phyloP scores from a whole-genome alignment of 2,888 invertebrate species.

The Brachyptera putata region DNA sequence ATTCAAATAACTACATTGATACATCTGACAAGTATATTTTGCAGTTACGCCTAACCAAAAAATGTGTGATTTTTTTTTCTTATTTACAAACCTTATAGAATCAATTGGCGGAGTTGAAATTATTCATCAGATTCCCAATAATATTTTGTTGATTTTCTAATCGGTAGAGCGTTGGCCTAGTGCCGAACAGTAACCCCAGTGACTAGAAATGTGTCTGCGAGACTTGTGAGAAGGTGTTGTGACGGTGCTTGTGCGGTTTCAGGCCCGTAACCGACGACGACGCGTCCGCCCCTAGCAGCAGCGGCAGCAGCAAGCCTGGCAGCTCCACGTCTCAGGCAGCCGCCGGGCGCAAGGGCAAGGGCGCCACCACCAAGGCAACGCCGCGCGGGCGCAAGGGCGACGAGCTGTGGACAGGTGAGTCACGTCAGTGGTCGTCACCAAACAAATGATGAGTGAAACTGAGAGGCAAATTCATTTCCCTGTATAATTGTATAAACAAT shows the following conservation, averaged over 20 bases:
- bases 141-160: not conserved
- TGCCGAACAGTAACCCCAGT: no score
- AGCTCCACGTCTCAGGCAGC: slow-evolving; percentile 7
- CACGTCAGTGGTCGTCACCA: no score
- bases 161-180: not conserved
- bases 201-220: not conserved
- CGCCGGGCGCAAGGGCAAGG: slow-evolving; percentile 39
- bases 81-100: no score
- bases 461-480: no score
- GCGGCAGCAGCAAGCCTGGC: slow-evolving; percentile 37
- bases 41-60: no score
- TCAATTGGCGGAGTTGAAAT: no score
- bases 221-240: not conserved
- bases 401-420: slow-evolving; percentile 68
- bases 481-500: no score
- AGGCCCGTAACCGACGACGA: slow-evolving; percentile 53
- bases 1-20: no score
- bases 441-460: no score
- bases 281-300: slow-evolving; percentile 29
- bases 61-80: no score
- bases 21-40: no score
- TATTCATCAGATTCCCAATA: no score
- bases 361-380: slow-evolving; percentile 67
- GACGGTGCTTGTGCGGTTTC: slow-evolving; percentile 26
- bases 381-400: slow-evolving; percentile 67